Percentiles rank a stretch among this genome's conserved stretches.
Evolutionary conservation across 2,888 invertebrate species (phyloP).

Genomic region (Cephus runcator): DNA sequence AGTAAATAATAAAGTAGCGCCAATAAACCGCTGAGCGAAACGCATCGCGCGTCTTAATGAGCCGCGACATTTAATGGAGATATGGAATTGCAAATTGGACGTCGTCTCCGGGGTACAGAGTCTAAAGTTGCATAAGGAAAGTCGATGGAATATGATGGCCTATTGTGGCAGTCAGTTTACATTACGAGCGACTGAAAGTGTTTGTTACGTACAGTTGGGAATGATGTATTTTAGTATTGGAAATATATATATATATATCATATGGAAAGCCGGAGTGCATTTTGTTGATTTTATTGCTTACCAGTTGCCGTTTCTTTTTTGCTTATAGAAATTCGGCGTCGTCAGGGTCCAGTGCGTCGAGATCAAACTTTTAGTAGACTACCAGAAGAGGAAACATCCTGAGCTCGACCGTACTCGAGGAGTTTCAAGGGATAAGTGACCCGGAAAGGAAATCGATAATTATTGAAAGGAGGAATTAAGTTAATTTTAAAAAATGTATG

Average conservation of each 20-base stretch:
- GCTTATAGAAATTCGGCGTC: background rate
- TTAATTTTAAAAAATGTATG: conserved; percentile 47
- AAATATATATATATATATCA: background rate
- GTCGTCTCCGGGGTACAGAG: background rate
- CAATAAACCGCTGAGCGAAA: background rate
- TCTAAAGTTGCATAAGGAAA: background rate
- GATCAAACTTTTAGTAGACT: background rate
- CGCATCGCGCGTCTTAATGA: background rate
- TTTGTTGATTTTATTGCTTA: background rate
- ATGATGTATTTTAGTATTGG: background rate
- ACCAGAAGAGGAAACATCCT: background rate
- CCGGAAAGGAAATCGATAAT: background rate
- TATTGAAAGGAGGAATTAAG: background rate
- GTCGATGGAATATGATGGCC: background rate
- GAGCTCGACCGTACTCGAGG: background rate
- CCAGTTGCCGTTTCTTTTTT: background rate
- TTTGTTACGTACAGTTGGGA: background rate
- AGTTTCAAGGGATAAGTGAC: background rate
- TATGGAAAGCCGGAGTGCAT: background rate
- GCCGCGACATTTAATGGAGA: background rate
- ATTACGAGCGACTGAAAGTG: background rate
- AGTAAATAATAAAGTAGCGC: background rate
- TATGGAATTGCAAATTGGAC: background rate
- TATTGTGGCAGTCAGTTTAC: background rate
- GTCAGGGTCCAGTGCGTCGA: background rate